A percentile compares a stretch with the other conserved stretches of the same genome.
These are phyloP conservation scores for Trochalopteron elliotii DNA, from an alignment of 2,113 vertebrate species.

Conservation along the genomic window DNA sequence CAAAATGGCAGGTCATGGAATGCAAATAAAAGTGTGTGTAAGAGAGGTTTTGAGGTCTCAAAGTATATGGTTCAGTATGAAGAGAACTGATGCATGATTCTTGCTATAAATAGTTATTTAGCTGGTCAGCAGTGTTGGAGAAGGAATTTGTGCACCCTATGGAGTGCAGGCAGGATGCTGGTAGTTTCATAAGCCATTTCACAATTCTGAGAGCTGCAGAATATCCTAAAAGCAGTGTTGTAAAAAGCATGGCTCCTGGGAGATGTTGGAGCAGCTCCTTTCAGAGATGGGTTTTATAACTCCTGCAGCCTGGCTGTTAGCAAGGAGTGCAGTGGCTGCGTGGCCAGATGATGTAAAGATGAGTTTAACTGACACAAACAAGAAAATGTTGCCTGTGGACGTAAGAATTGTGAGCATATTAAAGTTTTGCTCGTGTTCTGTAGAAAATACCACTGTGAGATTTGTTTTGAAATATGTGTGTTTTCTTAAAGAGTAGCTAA, in stretches of 20 bases:
- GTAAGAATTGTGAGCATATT: neutral
- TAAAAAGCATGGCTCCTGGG: neutral
- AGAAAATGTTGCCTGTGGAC: neutral
- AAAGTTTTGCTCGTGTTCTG: neutral
- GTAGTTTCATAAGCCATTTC: conserved; percentile 20
- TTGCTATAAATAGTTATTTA: neutral
- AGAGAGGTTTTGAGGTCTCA: neutral
- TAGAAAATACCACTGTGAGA: neutral
- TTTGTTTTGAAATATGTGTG: conserved; percentile 42
- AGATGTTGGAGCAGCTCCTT: neutral
- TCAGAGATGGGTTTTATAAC: neutral
- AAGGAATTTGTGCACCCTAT: neutral
- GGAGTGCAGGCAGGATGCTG: neutral
- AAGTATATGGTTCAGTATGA: neutral
- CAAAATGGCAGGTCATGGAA: neutral
- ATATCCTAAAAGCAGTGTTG: conserved; percentile 18
- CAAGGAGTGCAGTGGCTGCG: neutral
- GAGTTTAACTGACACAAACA: neutral
- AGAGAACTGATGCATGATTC: neutral
- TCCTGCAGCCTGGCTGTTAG: neutral
- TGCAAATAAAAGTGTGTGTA: neutral
- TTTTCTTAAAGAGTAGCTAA: conserved; percentile 21
- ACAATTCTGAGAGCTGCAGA: neutral
- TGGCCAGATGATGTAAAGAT: neutral
- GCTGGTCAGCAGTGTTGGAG: neutral